These are phyloP conservation scores for Orestias chungarensis DNA, from an alignment of 2,797 vertebrate species.

Conservation along the genomic window DNA sequence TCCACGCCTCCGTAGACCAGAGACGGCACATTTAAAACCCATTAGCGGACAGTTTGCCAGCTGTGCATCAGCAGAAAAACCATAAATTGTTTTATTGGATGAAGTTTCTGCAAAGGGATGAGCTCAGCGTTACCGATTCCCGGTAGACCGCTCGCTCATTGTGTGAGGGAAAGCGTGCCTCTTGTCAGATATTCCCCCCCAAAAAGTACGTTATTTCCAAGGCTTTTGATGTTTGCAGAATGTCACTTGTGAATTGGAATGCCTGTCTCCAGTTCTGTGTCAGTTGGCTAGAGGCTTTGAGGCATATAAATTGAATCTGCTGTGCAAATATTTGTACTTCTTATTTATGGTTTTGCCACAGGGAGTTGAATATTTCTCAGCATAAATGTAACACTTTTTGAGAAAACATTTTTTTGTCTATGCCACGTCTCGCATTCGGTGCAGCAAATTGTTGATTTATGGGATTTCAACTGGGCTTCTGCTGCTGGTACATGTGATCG, in stretches of 20 bases:
- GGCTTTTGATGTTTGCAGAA: slow-evolving; percentile 46
- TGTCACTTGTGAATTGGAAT: slow-evolving; percentile 31
- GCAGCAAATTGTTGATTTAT: slow-evolving; percentile 39
- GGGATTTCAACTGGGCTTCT: slow-evolving; percentile 4
- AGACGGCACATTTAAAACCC: slow-evolving; percentile 82
- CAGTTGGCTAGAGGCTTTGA: slow-evolving; percentile 54
- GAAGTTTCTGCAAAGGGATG: slow-evolving; percentile 80
- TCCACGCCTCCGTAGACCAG: slow-evolving; percentile 49
- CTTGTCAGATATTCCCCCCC: slow-evolving; percentile 57
- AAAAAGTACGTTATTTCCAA: slow-evolving; percentile 39
- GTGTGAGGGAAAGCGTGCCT: slow-evolving; percentile 55
- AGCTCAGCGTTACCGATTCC: slow-evolving; percentile 80
- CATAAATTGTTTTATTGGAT: slow-evolving; percentile 86
- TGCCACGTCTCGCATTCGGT: slow-evolving; percentile 17
- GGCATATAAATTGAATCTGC: slow-evolving; percentile 36
- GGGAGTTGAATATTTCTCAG: slow-evolving; percentile 21
- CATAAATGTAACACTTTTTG: slow-evolving; percentile 16
- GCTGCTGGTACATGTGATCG: neutral
- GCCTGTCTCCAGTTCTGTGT: slow-evolving; percentile 60
- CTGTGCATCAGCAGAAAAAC: slow-evolving; percentile 81
- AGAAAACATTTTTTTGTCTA: slow-evolving; percentile 33
- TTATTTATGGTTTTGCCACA: slow-evolving; percentile 29
- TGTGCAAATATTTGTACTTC: slow-evolving; percentile 49
- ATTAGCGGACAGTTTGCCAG: slow-evolving; percentile 80
- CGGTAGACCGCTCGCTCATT: slow-evolving; percentile 63